Conservation (phyloP, 2,797 vertebrate genomes). For the Mus spretus region DNA sequence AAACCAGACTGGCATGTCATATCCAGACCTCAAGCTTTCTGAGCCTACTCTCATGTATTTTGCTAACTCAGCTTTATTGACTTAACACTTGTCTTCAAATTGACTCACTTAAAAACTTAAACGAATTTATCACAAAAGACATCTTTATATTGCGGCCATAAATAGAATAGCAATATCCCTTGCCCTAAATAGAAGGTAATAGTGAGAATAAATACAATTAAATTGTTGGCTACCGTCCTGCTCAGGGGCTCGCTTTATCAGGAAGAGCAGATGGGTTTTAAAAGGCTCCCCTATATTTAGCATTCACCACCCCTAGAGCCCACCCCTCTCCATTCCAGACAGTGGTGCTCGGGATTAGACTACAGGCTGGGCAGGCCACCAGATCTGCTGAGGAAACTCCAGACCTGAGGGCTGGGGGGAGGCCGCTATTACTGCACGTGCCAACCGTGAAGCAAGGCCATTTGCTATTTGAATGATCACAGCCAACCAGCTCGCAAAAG, state of each 20-base stretch:
- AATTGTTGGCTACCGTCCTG: conserved; percentile 61
- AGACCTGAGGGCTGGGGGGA: background rate
- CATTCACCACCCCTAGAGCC: background rate
- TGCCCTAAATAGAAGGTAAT: conserved; percentile 65
- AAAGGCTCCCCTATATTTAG: conserved; percentile 40
- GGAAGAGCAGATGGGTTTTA: conserved; percentile 55
- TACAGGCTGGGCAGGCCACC: conserved; percentile 5
- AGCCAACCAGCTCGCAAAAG: background rate
- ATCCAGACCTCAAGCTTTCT: background rate
- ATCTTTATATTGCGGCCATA: conserved; percentile 58
- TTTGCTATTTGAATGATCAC: background rate
- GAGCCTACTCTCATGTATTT: background rate
- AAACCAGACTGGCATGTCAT: accelerated
- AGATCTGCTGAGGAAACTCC: background rate
- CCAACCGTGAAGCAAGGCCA: background rate
- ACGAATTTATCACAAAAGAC: conserved; percentile 68
- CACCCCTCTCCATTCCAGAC: background rate
- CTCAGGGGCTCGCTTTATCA: conserved; percentile 18
- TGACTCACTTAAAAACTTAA: conserved; percentile 61
- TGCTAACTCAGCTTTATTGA: conserved; percentile 45
- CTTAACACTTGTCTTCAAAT: conserved; percentile 57
- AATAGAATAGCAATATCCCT: conserved; percentile 65
- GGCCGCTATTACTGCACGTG: accelerated
- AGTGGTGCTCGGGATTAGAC: background rate
- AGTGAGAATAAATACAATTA: conserved; percentile 73